Percentiles rank a stretch among this genome's conserved stretches.
phyloP scores from a whole-genome alignment of 2,888 invertebrate species.

The Diaphora mendica region DNA sequence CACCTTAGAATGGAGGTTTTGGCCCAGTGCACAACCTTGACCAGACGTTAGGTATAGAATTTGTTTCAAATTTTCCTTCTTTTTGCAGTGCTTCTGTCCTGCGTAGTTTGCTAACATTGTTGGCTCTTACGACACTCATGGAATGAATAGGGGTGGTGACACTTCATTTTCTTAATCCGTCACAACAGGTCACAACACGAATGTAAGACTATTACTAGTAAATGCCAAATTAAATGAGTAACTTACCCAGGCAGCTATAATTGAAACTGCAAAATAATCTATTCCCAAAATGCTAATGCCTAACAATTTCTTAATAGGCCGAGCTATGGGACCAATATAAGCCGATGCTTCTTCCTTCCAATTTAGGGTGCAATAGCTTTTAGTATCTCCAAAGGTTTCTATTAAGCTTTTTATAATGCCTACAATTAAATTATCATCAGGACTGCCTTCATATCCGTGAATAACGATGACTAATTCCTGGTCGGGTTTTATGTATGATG shows the following conservation, averaged over 20 bases:
- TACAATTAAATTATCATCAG: not conserved
- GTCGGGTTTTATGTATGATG: not conserved
- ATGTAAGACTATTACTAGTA: too few relatives aligned
- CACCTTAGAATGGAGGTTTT: too few relatives aligned
- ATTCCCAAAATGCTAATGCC: not conserved
- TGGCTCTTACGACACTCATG: too few relatives aligned
- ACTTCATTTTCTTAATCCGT: too few relatives aligned
- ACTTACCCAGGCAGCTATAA: slow-evolving; percentile 8
- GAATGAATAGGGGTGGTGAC: too few relatives aligned
- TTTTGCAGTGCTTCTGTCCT: too few relatives aligned
- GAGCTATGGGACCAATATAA: not conserved
- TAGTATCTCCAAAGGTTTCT: not conserved
- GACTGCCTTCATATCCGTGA: not conserved
- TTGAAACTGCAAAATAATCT: slow-evolving; percentile 4
- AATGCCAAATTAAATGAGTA: not conserved
- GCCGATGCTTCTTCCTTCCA: not conserved
- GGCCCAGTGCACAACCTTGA: too few relatives aligned
- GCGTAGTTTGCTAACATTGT: too few relatives aligned
- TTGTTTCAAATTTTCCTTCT: too few relatives aligned
- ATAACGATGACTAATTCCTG: not conserved
- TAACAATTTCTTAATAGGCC: not conserved
- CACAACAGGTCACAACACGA: too few relatives aligned
- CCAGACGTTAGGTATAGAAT: too few relatives aligned
- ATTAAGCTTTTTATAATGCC: not conserved
- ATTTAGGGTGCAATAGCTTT: slow-evolving; percentile 2